Conservation (phyloP, 1,140 invertebrate genomes). For the Pectinophora gossypiella region DNA sequence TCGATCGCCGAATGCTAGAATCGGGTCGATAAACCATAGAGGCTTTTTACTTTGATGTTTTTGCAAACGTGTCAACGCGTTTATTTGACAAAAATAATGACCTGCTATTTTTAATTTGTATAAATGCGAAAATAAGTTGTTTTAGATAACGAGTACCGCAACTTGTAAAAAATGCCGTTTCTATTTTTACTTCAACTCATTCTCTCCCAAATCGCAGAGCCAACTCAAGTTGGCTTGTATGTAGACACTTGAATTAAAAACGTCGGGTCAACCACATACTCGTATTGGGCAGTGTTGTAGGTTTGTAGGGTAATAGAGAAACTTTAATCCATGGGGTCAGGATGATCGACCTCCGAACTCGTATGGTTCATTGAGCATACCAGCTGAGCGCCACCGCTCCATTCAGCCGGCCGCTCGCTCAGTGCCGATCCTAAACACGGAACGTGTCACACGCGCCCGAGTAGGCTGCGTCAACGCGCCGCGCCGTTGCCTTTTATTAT, state of each 20-base stretch:
- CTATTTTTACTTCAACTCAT: no score
- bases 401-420: conserved; percentile 54
- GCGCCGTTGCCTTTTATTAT: conserved; percentile 35
- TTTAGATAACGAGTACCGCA: no score
- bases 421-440: conserved; percentile 63
- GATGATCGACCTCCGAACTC: conserved; percentile 62
- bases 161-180: no score
- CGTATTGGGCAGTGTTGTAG: conserved; percentile 25
- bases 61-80: neutral
- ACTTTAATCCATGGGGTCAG: conserved; percentile 50
- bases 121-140: no score
- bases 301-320: conserved; percentile 62
- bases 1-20: conserved; percentile 3
- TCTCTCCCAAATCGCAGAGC: no score
- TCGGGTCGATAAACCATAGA: neutral
- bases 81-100: no score
- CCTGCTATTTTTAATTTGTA: no score
- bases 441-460: conserved; percentile 59
- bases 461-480: conserved; percentile 38
- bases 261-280: neutral
- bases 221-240: no score
- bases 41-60: neutral
- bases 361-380: conserved; percentile 67
- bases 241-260: neutral
- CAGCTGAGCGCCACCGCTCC: conserved; percentile 51